These are phyloP conservation scores for Torymus auratus DNA, from an alignment of 2,888 invertebrate genomes.

Conservation along the genomic window DNA sequence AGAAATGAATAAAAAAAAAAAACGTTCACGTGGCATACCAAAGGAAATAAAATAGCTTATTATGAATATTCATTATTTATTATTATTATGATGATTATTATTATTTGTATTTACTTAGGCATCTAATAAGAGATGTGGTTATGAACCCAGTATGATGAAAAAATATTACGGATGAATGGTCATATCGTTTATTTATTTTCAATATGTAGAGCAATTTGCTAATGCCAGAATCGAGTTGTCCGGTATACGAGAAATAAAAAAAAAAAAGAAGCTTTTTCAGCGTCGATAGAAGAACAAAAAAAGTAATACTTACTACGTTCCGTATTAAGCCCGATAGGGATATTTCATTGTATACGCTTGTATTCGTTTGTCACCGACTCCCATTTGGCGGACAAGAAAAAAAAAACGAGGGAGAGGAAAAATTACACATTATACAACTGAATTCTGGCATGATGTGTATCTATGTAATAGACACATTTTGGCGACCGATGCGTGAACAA, in stretches of 20 bases:
- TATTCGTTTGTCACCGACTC: conserved; percentile 12
- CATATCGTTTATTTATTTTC: conserved; percentile 59
- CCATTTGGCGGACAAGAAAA: no score
- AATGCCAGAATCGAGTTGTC: conserved; percentile 70
- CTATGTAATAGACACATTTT: conserved; percentile 72
- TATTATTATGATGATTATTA: conserved; percentile 57
- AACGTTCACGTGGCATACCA: conserved; percentile 66
- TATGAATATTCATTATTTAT: conserved; percentile 69
- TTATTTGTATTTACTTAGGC: conserved; percentile 61
- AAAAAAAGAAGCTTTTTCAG: background rate
- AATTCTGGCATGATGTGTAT: conserved; percentile 71
- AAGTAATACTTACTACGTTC: conserved; percentile 1
- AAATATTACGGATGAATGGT: conserved; percentile 55
- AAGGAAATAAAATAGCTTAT: conserved; percentile 66
- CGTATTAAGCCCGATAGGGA: background rate
- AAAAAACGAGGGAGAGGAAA: no score
- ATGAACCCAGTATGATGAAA: conserved; percentile 64
- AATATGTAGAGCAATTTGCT: conserved; percentile 61
- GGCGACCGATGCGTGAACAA: conserved; percentile 69
- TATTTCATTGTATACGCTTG: conserved; percentile 16
- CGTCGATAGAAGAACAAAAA: conserved; percentile 11
- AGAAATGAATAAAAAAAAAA: conserved; percentile 25
- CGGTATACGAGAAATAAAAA: conserved; percentile 15
- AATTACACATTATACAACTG: conserved; percentile 55
- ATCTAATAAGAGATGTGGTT: conserved; percentile 65